Evolutionary conservation across 2,113 vertebrate species (phyloP), one percentile per base, ranked within the genome.

Genomic region (Psephotus haematonotus): DNA sequence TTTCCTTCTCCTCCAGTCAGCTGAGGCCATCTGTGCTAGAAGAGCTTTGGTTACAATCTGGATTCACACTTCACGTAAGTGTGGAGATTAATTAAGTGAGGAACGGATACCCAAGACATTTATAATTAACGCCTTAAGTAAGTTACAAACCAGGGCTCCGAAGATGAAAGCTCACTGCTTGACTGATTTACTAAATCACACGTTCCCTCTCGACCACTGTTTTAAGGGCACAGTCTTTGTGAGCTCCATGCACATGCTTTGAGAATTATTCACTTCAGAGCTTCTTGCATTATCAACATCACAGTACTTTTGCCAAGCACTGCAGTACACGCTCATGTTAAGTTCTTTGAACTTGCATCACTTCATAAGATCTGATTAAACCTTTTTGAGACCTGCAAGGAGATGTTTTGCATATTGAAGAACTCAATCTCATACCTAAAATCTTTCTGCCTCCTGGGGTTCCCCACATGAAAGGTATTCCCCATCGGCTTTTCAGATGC

Each of bases 131-230:
- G 17, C 93, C 92, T 81, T 93, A 89, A 96, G 90, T 95, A 81
- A 90, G 93, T 76, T 86, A 67, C 76, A 86, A 96, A 86, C 29
- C 50, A 50, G 60, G 44, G 11, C 71, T 90, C 75, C 74, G 88
- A 92, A 93, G 92, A 94, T 91, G 92, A 97, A 95, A 97, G 83
- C 68, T 90, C 52, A 76, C 31, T 68, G 91, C 95, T 77, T 91
- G 94, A 59, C 82, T 95, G 92, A 91, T 95, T 96, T 46, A 39
- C 86, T 81, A 23, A 91, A 95, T 86, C 86, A 67, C 90, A 92
- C 71, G 25, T 93, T 95, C 91, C 95, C 86, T 55, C 80, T 60
- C 41, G 23, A 82, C 80, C 91, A 78, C 86, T 59, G 47, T 31
- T 95, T 85, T 84, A 76, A 93, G 90, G 91, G 90, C 71, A 76